Evolutionary conservation across 2,797 vertebrate genomes (phyloP).

Genomic region (Tapera naevia): DNA sequence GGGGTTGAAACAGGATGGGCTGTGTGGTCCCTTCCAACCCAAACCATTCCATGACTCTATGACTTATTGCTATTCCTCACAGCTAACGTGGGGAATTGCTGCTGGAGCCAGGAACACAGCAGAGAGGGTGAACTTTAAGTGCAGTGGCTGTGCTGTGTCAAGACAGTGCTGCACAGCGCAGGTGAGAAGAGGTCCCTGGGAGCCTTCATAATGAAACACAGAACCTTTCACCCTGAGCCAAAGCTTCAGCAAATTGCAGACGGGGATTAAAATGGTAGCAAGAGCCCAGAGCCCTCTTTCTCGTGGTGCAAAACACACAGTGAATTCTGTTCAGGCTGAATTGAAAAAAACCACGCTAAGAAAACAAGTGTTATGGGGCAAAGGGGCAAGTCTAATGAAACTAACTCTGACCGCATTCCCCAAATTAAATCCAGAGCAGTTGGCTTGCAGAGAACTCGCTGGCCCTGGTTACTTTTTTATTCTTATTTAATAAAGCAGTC

Average conservation of each 20-base stretch:
- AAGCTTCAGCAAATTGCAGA: slow-evolving; percentile 51
- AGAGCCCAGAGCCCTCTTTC: neutral
- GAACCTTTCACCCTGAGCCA: slow-evolving; percentile 43
- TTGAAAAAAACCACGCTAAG: neutral
- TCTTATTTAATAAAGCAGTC: neutral
- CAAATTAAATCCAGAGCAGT: neutral
- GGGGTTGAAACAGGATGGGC: no score
- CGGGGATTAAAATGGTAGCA: slow-evolving; percentile 33
- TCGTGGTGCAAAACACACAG: neutral
- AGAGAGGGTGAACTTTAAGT: neutral
- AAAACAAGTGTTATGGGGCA: neutral
- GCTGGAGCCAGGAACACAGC: neutral
- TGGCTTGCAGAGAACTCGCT: neutral
- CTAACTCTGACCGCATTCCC: neutral
- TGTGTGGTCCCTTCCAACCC: no score
- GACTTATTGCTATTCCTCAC: neutral
- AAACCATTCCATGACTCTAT: no score
- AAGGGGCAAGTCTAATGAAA: neutral
- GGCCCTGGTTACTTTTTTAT: neutral
- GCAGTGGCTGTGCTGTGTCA: neutral
- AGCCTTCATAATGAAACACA: slow-evolving; percentile 28
- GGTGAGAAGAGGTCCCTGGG: slow-evolving; percentile 16
- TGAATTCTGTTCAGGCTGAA: neutral
- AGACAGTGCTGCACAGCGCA: neutral
- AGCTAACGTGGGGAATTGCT: neutral